Evolutionary conservation across 2,888 invertebrate species (phyloP).

Genomic region (Caenorhabditis sp.): DNA sequence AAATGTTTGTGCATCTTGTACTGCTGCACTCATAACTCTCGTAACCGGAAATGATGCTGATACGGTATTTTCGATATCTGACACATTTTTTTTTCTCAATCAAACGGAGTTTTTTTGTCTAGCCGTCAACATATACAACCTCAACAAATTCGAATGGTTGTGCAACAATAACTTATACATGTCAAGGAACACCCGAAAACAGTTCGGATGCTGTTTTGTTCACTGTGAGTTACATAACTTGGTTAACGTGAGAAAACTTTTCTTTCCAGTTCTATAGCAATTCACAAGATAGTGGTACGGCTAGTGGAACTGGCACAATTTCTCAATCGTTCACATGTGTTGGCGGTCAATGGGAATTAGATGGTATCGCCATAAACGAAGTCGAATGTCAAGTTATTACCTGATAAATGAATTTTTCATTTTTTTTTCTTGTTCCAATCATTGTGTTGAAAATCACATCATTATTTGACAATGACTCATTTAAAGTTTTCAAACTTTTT

Average conservation of each 20-base stretch:
- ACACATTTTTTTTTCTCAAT: no score
- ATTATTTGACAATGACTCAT: no score
- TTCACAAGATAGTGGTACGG: conserved; percentile 16
- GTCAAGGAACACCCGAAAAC: conserved; percentile 16
- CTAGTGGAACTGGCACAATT: conserved; percentile 12
- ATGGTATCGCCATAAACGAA: conserved; percentile 23
- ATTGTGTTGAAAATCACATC: no score
- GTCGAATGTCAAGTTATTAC: conserved; percentile 36
- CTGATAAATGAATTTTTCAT: background rate
- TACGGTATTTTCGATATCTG: background rate
- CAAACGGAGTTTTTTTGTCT: conserved; percentile 1
- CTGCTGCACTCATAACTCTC: conserved; percentile 6
- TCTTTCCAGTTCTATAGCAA: conserved; percentile 26
- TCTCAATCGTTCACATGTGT: conserved; percentile 20
- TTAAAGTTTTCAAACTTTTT: no score
- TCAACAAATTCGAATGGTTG: conserved; percentile 11
- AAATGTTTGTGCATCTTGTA: conserved; percentile 11
- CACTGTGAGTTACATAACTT: conserved; percentile 14
- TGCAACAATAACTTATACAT: conserved; percentile 11
- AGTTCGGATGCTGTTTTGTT: conserved; percentile 18
- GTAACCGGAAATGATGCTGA: conserved; percentile 26
- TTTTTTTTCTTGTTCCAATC: no score
- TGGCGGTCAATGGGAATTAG: conserved; percentile 13
- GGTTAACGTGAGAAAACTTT: background rate
- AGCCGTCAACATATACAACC: conserved; percentile 8